phyloP scores from a whole-genome alignment of 1,140 invertebrate genomes.

The Globodera ellingtonae region DNA sequence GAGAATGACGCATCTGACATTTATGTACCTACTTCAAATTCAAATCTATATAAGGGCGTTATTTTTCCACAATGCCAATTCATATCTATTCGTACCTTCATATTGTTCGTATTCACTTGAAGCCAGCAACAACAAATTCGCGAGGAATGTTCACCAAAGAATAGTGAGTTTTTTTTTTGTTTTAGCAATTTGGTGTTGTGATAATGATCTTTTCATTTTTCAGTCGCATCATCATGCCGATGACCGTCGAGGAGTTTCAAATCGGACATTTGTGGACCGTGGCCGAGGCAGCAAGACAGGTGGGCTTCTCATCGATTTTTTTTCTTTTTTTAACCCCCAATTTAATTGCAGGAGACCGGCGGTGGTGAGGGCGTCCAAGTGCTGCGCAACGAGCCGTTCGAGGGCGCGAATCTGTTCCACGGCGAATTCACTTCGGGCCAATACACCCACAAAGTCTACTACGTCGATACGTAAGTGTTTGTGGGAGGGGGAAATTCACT shows the following conservation, averaged over 20 bases:
- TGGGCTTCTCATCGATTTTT: neutral
- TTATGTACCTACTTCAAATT: too few relatives aligned
- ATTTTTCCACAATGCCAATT: too few relatives aligned
- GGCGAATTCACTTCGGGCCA: constrained; percentile 90
- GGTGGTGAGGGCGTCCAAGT: constrained; percentile 99
- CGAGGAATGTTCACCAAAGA: constrained; percentile 61
- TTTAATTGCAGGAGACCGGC: constrained; percentile 78
- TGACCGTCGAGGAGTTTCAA: constrained; percentile 65
- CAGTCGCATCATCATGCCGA: constrained; percentile 62
- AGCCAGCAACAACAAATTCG: too few relatives aligned
- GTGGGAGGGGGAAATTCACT: neutral
- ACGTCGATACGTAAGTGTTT: constrained; percentile 77
- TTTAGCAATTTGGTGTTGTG: neutral
- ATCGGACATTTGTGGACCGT: constrained; percentile 92
- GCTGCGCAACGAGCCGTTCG: constrained; percentile 91
- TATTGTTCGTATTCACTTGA: too few relatives aligned
- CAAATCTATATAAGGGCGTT: too few relatives aligned
- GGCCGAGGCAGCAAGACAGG: constrained; percentile 94
- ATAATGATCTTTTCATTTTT: constrained; percentile 29
- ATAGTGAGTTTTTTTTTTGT: constrained; percentile 49
- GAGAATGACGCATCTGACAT: too few relatives aligned
- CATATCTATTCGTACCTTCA: too few relatives aligned
- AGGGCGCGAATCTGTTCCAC: constrained; percentile 80
- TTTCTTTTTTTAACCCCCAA: neutral
- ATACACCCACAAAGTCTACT: constrained; percentile 99